Conservation (phyloP, 1,140 invertebrate genomes). For the Brachionus calyciflorus region DNA sequence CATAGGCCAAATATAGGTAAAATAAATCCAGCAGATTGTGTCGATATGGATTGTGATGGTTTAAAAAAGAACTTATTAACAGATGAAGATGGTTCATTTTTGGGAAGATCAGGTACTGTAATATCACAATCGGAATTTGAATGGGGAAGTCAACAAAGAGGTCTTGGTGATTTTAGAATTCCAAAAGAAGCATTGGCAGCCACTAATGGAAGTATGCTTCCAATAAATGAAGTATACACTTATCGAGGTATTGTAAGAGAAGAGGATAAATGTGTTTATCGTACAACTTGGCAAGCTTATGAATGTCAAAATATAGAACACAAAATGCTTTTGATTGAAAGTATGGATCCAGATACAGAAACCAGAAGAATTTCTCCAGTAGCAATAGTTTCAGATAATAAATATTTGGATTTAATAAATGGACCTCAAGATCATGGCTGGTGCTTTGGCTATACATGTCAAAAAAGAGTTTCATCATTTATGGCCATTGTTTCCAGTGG, state of each 20-base stretch:
- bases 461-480: constrained; percentile 56
- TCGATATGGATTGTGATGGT: constrained; percentile 59
- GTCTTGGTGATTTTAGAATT: constrained; percentile 57
- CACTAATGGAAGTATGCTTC: constrained; percentile 51
- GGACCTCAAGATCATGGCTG: too few species aligned
- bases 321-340: constrained; percentile 55
- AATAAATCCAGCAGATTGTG: constrained; percentile 46
- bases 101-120: constrained; percentile 51
- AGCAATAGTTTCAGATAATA: constrained; percentile 51
- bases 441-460: constrained; percentile 58
- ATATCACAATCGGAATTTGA: constrained; percentile 54
- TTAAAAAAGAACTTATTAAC: constrained; percentile 53
- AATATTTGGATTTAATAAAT: constrained; percentile 58
- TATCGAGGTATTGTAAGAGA: constrained; percentile 53
- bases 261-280: constrained; percentile 46
- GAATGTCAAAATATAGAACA: constrained; percentile 52
- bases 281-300: constrained; percentile 52
- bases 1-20: constrained; percentile 17
- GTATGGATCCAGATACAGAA: constrained; percentile 57
- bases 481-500: constrained; percentile 52
- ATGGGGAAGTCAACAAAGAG: constrained; percentile 53
- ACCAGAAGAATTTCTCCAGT: constrained; percentile 56
- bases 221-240: constrained; percentile 49
- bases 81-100: too few species aligned
- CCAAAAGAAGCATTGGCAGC: constrained; percentile 53